Evolutionary conservation across 2,113 vertebrate species (phyloP).

Genomic region (Emydura subglobosa): DNA sequence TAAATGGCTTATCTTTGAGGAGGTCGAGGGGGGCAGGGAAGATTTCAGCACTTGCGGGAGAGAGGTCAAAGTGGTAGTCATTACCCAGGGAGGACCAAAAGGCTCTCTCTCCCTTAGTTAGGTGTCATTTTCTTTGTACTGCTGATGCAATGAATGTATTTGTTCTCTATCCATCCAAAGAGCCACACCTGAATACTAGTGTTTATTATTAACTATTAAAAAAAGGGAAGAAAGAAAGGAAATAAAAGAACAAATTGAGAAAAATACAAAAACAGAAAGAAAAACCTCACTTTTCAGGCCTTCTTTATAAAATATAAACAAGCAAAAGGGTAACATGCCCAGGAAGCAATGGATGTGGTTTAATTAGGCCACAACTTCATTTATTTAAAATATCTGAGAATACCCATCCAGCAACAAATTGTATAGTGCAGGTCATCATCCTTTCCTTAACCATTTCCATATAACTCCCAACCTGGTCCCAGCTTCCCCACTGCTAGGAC

Average conservation of each 20-base stretch:
- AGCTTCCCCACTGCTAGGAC: background rate
- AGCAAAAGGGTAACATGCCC: background rate
- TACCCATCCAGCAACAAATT: background rate
- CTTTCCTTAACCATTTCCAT: background rate
- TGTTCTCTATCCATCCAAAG: background rate
- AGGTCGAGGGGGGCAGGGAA: background rate
- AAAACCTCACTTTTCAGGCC: constrained; percentile 15
- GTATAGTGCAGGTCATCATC: background rate
- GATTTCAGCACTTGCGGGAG: background rate
- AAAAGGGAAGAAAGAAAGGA: background rate
- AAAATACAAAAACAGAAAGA: constrained; percentile 18
- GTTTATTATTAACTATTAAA: background rate
- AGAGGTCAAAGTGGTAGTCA: background rate
- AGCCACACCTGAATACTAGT: constrained; percentile 2
- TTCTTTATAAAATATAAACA: background rate
- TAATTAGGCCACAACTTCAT: background rate
- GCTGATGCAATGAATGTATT: background rate
- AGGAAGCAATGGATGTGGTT: background rate
- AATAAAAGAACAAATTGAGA: background rate
- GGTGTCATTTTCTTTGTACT: background rate
- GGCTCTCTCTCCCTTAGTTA: background rate
- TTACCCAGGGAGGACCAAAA: background rate
- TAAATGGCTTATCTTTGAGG: background rate
- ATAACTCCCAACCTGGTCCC: background rate
- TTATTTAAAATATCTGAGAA: background rate